Evolutionary conservation across 2,113 vertebrate genomes (phyloP).

Genomic region (Colossoma macropomum): DNA sequence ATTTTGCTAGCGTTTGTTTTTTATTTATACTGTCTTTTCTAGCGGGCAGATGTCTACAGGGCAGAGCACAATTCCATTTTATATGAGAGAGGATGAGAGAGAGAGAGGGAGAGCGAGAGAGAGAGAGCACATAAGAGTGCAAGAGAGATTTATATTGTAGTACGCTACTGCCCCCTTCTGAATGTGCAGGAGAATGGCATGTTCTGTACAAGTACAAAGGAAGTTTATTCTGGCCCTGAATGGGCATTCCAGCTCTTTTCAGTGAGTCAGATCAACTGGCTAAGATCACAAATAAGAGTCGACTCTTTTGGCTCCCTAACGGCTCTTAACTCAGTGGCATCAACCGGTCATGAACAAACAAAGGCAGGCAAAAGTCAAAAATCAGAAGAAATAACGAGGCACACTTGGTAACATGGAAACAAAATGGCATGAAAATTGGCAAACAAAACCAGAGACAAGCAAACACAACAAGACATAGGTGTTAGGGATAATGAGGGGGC

Average conservation of each 20-base stretch:
- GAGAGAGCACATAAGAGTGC: slow-evolving; percentile 17
- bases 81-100: slow-evolving; percentile 52
- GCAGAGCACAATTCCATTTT: slow-evolving; percentile 74
- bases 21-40: slow-evolving; percentile 77
- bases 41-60: slow-evolving; percentile 78
- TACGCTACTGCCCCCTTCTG: slow-evolving; percentile 79
- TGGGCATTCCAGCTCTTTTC: not conserved
- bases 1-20: slow-evolving; percentile 74
- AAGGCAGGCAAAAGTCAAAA: too few relatives aligned
- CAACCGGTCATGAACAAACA: too few relatives aligned
- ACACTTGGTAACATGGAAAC: too few relatives aligned
- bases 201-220: not conserved
- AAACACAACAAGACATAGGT: too few relatives aligned
- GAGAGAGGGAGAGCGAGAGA: slow-evolving; percentile 38
- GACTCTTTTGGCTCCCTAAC: too few relatives aligned
- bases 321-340: too few relatives aligned
- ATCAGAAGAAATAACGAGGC: too few relatives aligned
- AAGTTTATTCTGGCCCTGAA: not conserved
- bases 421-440: too few relatives aligned
- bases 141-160: slow-evolving; percentile 37
- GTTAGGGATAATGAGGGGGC: too few relatives aligned
- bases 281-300: too few relatives aligned
- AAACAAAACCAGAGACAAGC: too few relatives aligned
- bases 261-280: too few relatives aligned
- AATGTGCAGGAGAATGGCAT: not conserved